These are phyloP conservation scores for Trichonephila clavipes DNA, from an alignment of 1,140 invertebrate species.

Conservation along the genomic window DNA sequence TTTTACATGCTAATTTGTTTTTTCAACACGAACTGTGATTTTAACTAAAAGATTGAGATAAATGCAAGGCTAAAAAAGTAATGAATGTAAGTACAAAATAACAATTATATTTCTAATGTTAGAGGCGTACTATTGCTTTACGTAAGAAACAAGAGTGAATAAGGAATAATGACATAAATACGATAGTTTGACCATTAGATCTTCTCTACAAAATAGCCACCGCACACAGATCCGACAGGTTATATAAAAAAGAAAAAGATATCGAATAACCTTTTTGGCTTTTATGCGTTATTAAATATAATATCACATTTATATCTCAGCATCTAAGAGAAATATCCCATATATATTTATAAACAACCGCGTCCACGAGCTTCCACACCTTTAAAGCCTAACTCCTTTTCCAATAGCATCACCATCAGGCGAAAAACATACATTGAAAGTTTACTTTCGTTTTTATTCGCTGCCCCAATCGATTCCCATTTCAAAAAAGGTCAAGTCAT, in stretches of 20 bases:
- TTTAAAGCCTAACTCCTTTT: neutral
- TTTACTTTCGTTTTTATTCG: slow-evolving; percentile 11
- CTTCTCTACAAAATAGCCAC: no score
- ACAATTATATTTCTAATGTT: no score
- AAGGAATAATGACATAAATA: no score
- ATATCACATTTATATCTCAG: neutral
- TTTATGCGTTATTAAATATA: slow-evolving; percentile 17
- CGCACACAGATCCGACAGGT: no score
- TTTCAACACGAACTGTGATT: no score
- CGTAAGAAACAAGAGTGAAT: no score
- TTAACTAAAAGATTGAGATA: no score
- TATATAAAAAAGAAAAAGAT: neutral
- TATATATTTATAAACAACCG: slow-evolving; percentile 15
- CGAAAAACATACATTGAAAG: slow-evolving; percentile 5
- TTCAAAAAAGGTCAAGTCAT: slow-evolving; percentile 51
- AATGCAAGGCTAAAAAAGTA: no score
- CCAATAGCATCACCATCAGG: slow-evolving; percentile 23
- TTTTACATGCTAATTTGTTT: no score
- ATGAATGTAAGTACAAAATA: no score
- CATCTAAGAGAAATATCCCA: neutral
- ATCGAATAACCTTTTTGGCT: neutral
- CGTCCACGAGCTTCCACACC: neutral
- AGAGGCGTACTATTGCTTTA: no score
- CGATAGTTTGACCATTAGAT: no score
- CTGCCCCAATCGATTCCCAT: neutral